Evolutionary conservation across 2,113 vertebrate species (phyloP).

Genomic region (Pyxicephalus adspersus): DNA sequence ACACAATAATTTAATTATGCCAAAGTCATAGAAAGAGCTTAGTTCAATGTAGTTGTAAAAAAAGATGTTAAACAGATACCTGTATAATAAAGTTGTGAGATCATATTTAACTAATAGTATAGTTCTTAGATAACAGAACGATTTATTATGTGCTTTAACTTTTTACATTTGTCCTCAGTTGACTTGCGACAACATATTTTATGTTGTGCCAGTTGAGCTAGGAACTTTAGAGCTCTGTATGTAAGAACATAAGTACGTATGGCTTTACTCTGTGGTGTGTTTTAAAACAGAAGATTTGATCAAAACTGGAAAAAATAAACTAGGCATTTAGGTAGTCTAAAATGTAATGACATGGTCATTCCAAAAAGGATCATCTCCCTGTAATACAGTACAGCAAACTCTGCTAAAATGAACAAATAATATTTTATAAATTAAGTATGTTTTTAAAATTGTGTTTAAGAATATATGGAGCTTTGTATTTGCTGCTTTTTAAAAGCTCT

Average conservation of each 20-base stretch:
- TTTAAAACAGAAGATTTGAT: constrained; percentile 30
- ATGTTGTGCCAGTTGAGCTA: constrained; percentile 4
- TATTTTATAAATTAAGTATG: not conserved
- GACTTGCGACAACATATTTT: constrained; percentile 36
- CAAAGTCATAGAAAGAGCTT: not conserved
- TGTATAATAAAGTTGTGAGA: not conserved
- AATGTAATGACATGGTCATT: not conserved
- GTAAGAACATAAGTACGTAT: constrained; percentile 41
- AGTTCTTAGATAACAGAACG: not conserved
- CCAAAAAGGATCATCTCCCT: not conserved
- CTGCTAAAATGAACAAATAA: not conserved
- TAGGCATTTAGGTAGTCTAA: not conserved
- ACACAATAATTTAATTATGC: no score
- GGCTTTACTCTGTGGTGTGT: constrained; percentile 9
- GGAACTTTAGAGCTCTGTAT: constrained; percentile 24
- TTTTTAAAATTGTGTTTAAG: not conserved
- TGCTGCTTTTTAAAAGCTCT: not conserved
- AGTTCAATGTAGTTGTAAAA: not conserved
- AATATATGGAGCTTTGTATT: not conserved
- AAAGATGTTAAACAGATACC: not conserved
- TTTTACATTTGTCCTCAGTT: constrained; percentile 38
- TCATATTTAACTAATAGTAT: not conserved
- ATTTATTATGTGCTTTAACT: constrained; percentile 12
- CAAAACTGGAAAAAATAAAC: not conserved
- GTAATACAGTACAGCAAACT: not conserved